Base-by-base conservation (phyloP, 1,140 invertebrate species). In the Sinella curviseta region DNA sequence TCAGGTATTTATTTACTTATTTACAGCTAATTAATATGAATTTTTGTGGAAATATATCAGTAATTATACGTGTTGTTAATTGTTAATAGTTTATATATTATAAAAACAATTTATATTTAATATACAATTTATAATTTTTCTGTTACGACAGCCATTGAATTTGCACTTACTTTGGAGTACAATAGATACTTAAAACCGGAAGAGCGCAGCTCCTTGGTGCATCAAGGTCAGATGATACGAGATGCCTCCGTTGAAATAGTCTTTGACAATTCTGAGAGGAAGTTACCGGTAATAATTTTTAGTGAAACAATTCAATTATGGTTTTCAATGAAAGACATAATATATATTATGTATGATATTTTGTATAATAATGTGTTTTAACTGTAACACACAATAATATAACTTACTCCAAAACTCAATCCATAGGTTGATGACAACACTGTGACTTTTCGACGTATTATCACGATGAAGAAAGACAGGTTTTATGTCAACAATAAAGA, bases 191-290 rank as follows among this genome's bases (percentile, higher is more conserved):
- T 79, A 20, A 77, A 34, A 16, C 54, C n/a, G 0, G 34, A 74
- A 20, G 55, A 35, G n/a, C 0, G 70, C 16, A 60, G 26, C 57
- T 31, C 60, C 16, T n/a, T 80, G n/a, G 12, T 77, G 65, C 48
- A 60, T 60, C 26, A 78, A 16, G 81, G 81, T 17, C 31, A 48
- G 3, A 16, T 30, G 8, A 30, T n/a, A 1, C 1, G 1, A 1
- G 33, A 57, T 60, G 75, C 78, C 0, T 82, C 31, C 39, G 81
- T 82, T 0, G 81, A 82, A 60, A 67, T 82, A 4, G 17, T 74
- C 31, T 82, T 82, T 76, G 81, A 82, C 34, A 82, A 82, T 80
- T 0, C 1, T 0, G 81, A 82, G 60, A 2, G 76, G 28, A 77
- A 60, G 35, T 65, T 82, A 1, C 81, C 81, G 0, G 77, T 78